Conservation (phyloP, 2,888 invertebrate genomes). For the Oligia fasciuncula region DNA sequence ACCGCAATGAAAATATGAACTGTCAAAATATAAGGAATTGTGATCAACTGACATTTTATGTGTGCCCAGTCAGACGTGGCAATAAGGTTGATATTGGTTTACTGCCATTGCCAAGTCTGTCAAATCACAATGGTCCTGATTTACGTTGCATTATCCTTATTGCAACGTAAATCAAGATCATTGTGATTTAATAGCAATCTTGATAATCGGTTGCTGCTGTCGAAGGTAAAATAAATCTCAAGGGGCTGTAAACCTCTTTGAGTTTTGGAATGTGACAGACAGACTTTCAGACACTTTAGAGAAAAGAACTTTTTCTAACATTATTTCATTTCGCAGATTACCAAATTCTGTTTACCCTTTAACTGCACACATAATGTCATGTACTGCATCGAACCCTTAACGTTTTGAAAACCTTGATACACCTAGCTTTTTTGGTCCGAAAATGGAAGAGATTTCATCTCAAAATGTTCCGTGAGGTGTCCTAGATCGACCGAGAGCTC, state of each 20-base stretch:
- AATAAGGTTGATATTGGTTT: no score
- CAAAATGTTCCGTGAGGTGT: constrained; percentile 14
- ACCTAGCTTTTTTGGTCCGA: no score
- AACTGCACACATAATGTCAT: not conserved
- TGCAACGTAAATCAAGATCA: no score
- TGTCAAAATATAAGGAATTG: not conserved
- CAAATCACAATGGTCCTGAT: no score
- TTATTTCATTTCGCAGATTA: not conserved
- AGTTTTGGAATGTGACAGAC: not conserved
- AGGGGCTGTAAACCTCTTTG: not conserved
- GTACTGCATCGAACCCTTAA: not conserved
- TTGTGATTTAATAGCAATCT: no score
- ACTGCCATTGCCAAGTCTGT: no score
- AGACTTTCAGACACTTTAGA: no score
- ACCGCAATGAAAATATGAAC: not conserved
- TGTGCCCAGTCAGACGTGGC: not conserved
- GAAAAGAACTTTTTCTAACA: not conserved
- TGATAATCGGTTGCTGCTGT: no score
- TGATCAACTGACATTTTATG: not conserved
- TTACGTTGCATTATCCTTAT: no score
- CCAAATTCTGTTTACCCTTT: not conserved
- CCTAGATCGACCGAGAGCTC: constrained; percentile 22
- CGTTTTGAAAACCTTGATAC: constrained; percentile 3
- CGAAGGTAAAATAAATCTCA: no score
- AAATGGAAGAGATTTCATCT: constrained; percentile 1